Conservation (phyloP, 1,140 invertebrate species). For the Neocloeon triangulifer region DNA sequence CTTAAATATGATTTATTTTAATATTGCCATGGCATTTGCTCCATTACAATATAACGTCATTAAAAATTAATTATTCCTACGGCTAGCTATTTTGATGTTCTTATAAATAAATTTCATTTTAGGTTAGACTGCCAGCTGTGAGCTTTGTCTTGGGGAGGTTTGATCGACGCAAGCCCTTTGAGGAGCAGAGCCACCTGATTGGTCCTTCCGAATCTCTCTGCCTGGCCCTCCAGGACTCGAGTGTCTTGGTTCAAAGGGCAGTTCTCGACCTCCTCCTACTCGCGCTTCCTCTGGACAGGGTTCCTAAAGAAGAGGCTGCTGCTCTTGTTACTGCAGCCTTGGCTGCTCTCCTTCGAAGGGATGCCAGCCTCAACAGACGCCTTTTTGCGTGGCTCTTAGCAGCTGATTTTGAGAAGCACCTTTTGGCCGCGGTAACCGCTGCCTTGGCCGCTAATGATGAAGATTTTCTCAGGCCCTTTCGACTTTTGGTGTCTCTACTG, state of each 20-base stretch:
- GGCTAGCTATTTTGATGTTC: no score
- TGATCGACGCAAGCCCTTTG: slow-evolving; percentile 57
- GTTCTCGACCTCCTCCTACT: slow-evolving; percentile 63
- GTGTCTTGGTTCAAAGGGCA: slow-evolving; percentile 68
- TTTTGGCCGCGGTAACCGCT: no score
- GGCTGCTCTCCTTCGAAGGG: slow-evolving; percentile 61
- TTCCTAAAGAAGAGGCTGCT: slow-evolving; percentile 49
- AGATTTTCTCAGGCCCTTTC: slow-evolving; percentile 62
- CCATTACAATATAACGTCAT: no score
- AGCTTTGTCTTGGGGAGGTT: slow-evolving; percentile 63
- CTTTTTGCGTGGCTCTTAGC: slow-evolving; percentile 68
- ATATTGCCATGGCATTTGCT: no score
- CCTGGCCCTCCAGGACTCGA: slow-evolving; percentile 52
- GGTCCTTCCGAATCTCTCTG: no score
- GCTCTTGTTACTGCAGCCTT: slow-evolving; percentile 56
- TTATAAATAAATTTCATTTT: no score
- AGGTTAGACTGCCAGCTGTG: slow-evolving; percentile 61
- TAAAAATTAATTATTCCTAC: no score
- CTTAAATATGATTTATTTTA: no score
- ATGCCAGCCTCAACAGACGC: slow-evolving; percentile 79
- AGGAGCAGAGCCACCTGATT: slow-evolving; percentile 64
- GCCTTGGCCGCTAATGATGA: no score
- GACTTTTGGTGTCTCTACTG: slow-evolving; percentile 63
- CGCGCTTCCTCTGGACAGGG: slow-evolving; percentile 66
- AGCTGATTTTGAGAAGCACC: no score